A percentile compares a stretch with the other conserved stretches of the same genome.
These are phyloP conservation scores for Calliphora vicina DNA, from an alignment of 1,140 invertebrate genomes.

Conservation along the genomic window DNA sequence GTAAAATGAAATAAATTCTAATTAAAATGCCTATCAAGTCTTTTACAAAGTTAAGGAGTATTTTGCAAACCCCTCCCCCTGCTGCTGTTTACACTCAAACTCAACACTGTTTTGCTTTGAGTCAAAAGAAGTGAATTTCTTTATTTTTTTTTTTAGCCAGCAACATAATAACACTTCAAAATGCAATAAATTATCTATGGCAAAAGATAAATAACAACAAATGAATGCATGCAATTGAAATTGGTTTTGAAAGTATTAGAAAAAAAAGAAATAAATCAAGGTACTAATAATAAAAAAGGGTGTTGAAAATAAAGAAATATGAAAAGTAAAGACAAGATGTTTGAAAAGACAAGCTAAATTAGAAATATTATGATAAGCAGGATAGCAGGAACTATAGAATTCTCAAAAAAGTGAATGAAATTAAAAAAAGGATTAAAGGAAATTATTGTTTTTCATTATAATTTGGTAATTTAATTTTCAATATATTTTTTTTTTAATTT, in stretches of 20 bases:
- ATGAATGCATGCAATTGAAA: conserved; percentile 13
- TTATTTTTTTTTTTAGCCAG: background rate
- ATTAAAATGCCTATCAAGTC: conserved; percentile 10
- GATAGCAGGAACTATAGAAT: background rate
- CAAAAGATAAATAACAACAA: background rate
- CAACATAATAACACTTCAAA: conserved; percentile 10
- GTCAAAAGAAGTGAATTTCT: too few relatives aligned
- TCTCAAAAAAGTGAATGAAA: background rate
- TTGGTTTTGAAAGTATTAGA: background rate
- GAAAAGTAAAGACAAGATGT: too few relatives aligned
- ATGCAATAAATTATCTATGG: conserved; percentile 16
- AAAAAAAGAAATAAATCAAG: background rate
- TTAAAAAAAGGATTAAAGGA: too few relatives aligned
- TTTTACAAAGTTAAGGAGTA: too few relatives aligned
- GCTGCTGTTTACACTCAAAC: background rate
- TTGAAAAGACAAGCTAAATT: too few relatives aligned
- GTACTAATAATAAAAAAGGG: background rate
- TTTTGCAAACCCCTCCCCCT: background rate
- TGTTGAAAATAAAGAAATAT: background rate
- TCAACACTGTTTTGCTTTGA: background rate
- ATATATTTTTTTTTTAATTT: too few relatives aligned
- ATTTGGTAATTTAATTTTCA: too few relatives aligned
- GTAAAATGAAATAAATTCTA: conserved; percentile 14
- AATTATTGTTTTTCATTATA: too few relatives aligned
- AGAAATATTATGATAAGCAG: background rate